Percentiles rank a stretch among this genome's conserved stretches.
Conservation (phyloP, 2,888 invertebrate genomes). For the Tryphoninae sp. region DNA sequence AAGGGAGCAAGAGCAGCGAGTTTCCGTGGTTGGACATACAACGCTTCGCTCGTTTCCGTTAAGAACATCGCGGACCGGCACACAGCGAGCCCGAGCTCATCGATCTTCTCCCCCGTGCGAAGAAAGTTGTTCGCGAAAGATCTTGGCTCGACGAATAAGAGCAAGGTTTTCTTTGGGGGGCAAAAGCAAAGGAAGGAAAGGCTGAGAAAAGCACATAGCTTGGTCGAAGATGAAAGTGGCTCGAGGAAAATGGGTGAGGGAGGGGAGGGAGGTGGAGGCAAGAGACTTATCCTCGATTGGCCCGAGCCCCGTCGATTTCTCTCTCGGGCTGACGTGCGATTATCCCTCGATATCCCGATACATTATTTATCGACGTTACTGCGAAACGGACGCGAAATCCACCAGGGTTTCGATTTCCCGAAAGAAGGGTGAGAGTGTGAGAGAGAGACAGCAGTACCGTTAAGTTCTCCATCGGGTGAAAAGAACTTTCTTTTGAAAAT, state of each 20-base stretch:
- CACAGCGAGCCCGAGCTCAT: conserved; percentile 13
- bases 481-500: conserved; percentile 42
- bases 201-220: conserved; percentile 23
- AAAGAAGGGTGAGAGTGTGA: conserved; percentile 21
- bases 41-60: neutral
- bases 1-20: neutral
- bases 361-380: conserved; percentile 71
- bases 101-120: conserved; percentile 28
- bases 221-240: conserved; percentile 47
- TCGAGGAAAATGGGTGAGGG: conserved; percentile 24
- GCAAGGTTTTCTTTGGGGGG: too few species aligned
- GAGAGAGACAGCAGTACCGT: conserved; percentile 11
- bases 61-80: conserved; percentile 4
- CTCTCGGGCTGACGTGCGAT: conserved; percentile 67
- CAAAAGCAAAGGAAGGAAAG: conserved; percentile 9
- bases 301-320: conserved; percentile 66
- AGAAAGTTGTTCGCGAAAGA: conserved; percentile 36
- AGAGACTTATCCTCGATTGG: conserved; percentile 59
- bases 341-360: conserved; percentile 71
- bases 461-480: conserved; percentile 43
- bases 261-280: conserved; percentile 40
- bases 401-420: conserved; percentile 63
- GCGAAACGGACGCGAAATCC: conserved; percentile 62
- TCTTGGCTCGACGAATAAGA: too few species aligned
- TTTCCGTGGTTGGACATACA: neutral